Evolutionary conservation across 2,888 invertebrate species (phyloP).

Genomic region (Dasysyrphus tricinctus): DNA sequence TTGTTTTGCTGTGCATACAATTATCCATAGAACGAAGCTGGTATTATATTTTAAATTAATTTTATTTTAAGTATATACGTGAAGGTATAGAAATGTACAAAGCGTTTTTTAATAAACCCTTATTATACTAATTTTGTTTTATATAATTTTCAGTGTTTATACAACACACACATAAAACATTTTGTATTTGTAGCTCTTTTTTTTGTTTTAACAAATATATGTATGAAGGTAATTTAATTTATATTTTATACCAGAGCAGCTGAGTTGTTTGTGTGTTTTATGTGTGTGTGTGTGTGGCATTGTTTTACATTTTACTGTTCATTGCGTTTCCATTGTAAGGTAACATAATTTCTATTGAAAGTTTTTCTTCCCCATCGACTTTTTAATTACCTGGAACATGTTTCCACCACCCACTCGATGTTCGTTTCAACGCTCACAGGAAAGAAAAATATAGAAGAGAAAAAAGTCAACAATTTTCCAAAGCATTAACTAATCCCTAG

Average conservation of each 20-base stretch:
- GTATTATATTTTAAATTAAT: conserved; percentile 11
- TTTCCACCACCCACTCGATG: conserved; percentile 34
- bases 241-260: conserved; percentile 40
- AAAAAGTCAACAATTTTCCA: conserved; percentile 70
- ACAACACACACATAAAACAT: neutral
- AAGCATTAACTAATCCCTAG: conserved; percentile 71
- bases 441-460: conserved; percentile 3
- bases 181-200: neutral
- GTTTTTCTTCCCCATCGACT: conserved; percentile 11
- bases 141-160: neutral
- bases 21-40: neutral
- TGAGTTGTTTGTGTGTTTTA: conserved; percentile 24
- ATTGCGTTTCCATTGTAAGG: conserved; percentile 50
- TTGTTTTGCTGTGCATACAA: neutral
- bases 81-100: neutral
- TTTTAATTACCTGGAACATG: conserved; percentile 69
- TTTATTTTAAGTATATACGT: neutral
- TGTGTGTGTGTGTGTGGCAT: neutral
- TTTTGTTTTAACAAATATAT: conserved; percentile 3
- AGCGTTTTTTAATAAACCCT: conserved; percentile 30
- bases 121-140: conserved; percentile 6
- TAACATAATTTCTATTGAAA: conserved; percentile 55
- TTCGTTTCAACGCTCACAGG: conserved; percentile 7
- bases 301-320: conserved; percentile 22
- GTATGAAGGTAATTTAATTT: conserved; percentile 48